Base-by-base conservation (phyloP, 2,888 invertebrate species). In the Thelaira solivaga region DNA sequence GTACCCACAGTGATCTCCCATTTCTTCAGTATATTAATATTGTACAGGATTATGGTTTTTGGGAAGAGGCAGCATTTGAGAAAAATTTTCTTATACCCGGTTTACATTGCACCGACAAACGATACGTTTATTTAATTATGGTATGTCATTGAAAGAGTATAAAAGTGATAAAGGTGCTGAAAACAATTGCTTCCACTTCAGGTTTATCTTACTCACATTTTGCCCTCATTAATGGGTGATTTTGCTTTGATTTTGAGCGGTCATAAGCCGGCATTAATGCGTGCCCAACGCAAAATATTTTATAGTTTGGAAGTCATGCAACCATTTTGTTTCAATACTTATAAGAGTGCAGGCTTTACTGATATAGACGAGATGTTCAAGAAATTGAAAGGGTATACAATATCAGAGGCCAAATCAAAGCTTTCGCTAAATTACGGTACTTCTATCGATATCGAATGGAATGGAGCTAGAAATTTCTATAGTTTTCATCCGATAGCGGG, bases 321-420 rank as follows among this genome's bases (percentile, higher is more conserved):
- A 13, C 86, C 86, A 1, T 87, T 87, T 5, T 55, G 84, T 64
- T 82, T 83, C 57, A 85, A 84, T 65, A 80, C 82, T 20, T 86
- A 82, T 43, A 64, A 81, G 0, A 82, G 84, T 71, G 55, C 82
- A 1, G 87, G 87, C 1, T 4, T 76, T 2, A 84, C 83, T 0
- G 36, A 84, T 6, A 18, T 68, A 0, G 3, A 82, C 0, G 47
- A 75, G 4, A 7, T 86, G 10, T 1, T 73, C 0, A 4, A 57
- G 1, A 16, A 13, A 1, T 75, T 68, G 6, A 31, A 51, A 1
- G 82, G 82, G 87, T 87, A 78, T n/a, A n/a, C n/a, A n/a, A n/a
- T n/a, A n/a, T n/a, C n/a, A n/a, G n/a, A n/a, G n/a, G n/a, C n/a
- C n/a, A n/a, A n/a, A n/a, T n/a, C n/a, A n/a, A n/a, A n/a, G n/a